Evolutionary conservation across 2,797 vertebrate genomes (phyloP).

Genomic region (Neomorphus geoffroyi): DNA sequence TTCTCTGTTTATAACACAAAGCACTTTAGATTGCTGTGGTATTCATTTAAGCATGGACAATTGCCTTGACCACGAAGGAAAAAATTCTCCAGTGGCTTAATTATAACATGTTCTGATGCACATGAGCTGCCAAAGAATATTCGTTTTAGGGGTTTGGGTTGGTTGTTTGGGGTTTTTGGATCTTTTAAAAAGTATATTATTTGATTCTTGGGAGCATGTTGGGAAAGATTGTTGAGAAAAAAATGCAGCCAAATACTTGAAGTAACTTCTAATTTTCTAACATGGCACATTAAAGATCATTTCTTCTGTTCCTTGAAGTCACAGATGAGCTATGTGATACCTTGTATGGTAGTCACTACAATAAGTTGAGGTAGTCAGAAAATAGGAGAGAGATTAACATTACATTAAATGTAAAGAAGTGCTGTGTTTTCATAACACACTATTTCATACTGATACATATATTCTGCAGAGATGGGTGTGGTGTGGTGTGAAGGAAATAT

Average conservation of each 20-base stretch:
- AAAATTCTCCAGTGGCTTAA: background rate
- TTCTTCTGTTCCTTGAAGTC: background rate
- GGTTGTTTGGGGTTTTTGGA: background rate
- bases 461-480: background rate
- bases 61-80: background rate
- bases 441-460: background rate
- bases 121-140: background rate
- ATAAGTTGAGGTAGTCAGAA: background rate
- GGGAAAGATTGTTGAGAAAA: background rate
- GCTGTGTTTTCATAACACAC: background rate
- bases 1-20: background rate
- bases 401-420: background rate
- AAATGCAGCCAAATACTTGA: background rate
- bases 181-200: too few relatives aligned
- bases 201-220: background rate
- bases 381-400: background rate
- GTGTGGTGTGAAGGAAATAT: background rate
- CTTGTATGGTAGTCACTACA: background rate
- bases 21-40: background rate
- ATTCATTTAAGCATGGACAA: background rate
- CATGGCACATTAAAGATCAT: background rate
- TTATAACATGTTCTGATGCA: background rate
- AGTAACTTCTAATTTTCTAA: background rate
- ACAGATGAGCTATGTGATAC: background rate
- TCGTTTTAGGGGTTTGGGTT: background rate